Evolutionary conservation across 1,140 invertebrate species (phyloP).

Genomic region (Papilio xuthus): DNA sequence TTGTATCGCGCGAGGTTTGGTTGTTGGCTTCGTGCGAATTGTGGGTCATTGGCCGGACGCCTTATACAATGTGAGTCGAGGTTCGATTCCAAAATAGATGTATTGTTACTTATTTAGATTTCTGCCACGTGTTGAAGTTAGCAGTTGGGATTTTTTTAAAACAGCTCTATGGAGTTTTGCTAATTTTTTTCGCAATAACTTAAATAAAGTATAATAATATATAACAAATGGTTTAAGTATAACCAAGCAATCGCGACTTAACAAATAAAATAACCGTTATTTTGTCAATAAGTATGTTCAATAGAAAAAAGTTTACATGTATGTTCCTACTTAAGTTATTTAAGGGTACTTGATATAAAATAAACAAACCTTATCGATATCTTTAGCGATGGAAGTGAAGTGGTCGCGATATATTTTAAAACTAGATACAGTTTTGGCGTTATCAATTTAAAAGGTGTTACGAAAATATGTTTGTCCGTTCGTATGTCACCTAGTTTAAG

Average conservation of each 20-base stretch:
- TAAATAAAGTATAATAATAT: no score
- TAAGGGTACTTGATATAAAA: not conserved
- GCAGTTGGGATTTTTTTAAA: not conserved
- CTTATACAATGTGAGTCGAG: not conserved
- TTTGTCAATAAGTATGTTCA: not conserved
- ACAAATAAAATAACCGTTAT: no score
- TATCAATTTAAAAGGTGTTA: constrained; percentile 19
- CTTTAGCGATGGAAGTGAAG: constrained; percentile 6
- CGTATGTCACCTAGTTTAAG: not conserved
- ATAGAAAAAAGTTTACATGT: not conserved
- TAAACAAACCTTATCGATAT: not conserved
- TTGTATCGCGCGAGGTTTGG: not conserved
- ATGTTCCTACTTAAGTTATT: not conserved
- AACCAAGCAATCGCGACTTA: no score
- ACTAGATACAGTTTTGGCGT: not conserved
- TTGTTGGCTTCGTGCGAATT: not conserved
- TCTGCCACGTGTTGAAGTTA: not conserved
- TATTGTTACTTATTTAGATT: not conserved
- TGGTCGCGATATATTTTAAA: constrained; percentile 17
- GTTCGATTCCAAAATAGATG: not conserved
- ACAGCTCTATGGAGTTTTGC: no score
- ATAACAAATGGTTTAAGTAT: no score
- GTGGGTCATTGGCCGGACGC: not conserved
- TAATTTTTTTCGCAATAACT: no score
- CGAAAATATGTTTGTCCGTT: constrained; percentile 16